Evolutionary conservation across 2,113 vertebrate species (phyloP).

Genomic region (Dryoscopus gambensis): DNA sequence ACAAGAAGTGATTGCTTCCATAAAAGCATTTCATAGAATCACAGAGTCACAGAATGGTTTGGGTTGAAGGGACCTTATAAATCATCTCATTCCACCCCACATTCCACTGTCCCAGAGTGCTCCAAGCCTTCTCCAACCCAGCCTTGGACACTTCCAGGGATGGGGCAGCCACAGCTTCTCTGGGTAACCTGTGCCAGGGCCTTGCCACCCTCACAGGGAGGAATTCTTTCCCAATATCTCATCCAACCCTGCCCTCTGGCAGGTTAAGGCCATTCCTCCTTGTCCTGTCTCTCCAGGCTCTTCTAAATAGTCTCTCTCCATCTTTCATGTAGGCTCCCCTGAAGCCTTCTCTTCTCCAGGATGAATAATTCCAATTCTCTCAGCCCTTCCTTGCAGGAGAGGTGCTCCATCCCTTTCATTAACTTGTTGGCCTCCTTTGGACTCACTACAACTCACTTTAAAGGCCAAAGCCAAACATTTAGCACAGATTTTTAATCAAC

Average conservation of each 20-base stretch:
- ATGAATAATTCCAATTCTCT: background rate
- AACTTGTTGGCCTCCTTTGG: background rate
- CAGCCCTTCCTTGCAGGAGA: background rate
- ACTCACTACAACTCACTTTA: background rate
- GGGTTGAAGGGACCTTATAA: background rate
- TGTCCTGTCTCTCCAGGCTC: background rate
- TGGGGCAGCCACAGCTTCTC: background rate
- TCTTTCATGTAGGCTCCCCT: background rate
- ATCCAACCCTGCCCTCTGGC: background rate
- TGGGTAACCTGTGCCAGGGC: background rate
- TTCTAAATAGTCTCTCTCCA: background rate
- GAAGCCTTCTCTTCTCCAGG: background rate
- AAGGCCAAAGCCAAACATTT: background rate
- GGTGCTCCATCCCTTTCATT: background rate
- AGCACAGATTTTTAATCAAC: background rate
- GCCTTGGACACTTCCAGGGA: background rate
- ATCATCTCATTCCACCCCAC: background rate
- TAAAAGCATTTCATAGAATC: background rate
- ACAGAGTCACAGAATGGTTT: background rate
- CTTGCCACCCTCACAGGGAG: background rate
- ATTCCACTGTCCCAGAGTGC: background rate
- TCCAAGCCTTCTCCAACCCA: background rate
- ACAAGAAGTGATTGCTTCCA: background rate
- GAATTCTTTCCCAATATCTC: background rate
- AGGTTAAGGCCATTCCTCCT: background rate